Evolutionary conservation across 2,888 invertebrate species (phyloP).

Genomic region (Julus scandinavius): DNA sequence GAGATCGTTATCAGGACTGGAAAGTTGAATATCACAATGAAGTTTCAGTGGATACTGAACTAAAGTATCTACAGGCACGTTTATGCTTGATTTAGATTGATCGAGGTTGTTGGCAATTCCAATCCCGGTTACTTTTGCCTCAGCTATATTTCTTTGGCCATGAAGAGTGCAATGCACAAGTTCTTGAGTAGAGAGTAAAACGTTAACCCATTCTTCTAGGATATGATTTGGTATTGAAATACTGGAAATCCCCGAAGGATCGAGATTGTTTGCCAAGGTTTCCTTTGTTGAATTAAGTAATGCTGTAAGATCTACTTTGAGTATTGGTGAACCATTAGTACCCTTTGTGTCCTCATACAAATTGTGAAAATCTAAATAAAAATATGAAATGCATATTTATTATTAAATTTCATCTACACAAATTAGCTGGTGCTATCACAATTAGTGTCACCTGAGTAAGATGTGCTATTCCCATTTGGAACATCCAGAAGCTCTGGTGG

Average conservation of each 20-base stretch:
- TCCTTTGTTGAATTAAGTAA: slow-evolving; percentile 12
- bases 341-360: neutral
- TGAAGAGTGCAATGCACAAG: neutral
- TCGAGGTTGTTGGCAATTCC: neutral
- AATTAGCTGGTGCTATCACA: neutral
- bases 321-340: neutral
- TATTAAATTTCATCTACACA: neutral
- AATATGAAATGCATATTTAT: neutral
- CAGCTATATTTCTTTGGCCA: neutral
- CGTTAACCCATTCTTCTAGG: slow-evolving; percentile 42
- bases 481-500: slow-evolving; percentile 49
- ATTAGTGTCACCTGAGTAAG: neutral
- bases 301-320: slow-evolving; percentile 22
- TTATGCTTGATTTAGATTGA: neutral
- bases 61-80: neutral
- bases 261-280: neutral
- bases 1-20: neutral
- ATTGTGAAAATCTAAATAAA: neutral
- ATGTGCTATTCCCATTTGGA: neutral
- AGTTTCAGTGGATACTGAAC: neutral
- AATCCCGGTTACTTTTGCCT: neutral
- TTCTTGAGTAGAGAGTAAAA: slow-evolving; percentile 44
- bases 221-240: slow-evolving; percentile 7
- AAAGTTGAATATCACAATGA: neutral
- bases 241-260: neutral